Evolutionary conservation across 2,797 vertebrate genomes (phyloP).

Genomic region (Odontamblyopus rebecca): DNA sequence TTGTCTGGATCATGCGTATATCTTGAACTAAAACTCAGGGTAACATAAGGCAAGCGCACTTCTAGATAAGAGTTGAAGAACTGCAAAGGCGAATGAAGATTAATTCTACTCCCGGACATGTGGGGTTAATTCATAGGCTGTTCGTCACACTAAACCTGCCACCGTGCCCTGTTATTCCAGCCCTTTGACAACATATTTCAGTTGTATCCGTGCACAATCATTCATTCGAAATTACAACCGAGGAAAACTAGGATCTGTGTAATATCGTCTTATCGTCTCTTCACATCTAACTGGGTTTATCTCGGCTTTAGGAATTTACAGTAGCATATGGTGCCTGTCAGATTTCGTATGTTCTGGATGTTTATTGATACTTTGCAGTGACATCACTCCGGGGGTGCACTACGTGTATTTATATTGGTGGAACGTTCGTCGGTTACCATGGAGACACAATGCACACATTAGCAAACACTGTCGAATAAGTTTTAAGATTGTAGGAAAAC

Average conservation of each 20-base stretch:
- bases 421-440: too few species aligned
- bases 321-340: slow-evolving; percentile 27
- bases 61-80: slow-evolving; percentile 39
- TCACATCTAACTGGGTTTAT: slow-evolving; percentile 25
- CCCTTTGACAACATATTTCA: not conserved
- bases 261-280: slow-evolving; percentile 27
- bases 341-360: not conserved
- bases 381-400: too few species aligned
- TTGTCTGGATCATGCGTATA: slow-evolving; percentile 38
- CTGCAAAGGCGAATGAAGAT: slow-evolving; percentile 24
- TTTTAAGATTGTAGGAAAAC: too few species aligned
- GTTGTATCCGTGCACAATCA: not conserved
- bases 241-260: slow-evolving; percentile 15
- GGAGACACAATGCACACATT: too few species aligned
- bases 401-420: too few species aligned
- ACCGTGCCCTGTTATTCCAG: slow-evolving; percentile 40
- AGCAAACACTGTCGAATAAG: too few species aligned
- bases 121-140: slow-evolving; percentile 35
- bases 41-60: slow-evolving; percentile 20
- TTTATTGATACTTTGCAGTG: not conserved
- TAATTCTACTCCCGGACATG: slow-evolving; percentile 18
- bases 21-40: slow-evolving; percentile 36
- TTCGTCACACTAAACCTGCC: slow-evolving; percentile 16
- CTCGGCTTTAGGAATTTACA: slow-evolving; percentile 26
- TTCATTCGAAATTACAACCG: not conserved